Evolutionary conservation across 1,140 invertebrate genomes (phyloP).

Genomic region (Camponotus vicinus): DNA sequence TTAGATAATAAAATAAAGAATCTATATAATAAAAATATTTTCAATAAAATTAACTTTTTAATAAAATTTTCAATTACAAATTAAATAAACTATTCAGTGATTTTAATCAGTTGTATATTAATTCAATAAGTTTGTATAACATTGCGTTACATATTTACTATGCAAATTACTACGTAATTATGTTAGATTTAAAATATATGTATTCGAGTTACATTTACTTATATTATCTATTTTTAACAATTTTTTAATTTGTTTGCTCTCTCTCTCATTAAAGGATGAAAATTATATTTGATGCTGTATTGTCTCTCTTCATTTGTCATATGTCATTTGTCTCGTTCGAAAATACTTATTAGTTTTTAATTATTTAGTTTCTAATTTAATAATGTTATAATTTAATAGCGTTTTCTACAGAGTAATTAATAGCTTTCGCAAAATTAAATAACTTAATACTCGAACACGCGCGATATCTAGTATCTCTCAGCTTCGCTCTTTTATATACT

Average conservation of each 20-base stretch:
- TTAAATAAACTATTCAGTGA: not conserved
- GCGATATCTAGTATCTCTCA: not conserved
- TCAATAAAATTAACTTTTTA: not conserved
- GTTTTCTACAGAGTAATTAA: constrained; percentile 27
- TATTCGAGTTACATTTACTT: not conserved
- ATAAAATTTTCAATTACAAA: no score
- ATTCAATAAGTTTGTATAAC: not conserved
- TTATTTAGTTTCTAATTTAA: constrained; percentile 44
- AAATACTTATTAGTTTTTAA: not conserved
- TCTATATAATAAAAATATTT: not conserved
- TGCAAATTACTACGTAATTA: no score
- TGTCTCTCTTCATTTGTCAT: not conserved
- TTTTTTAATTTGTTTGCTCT: not conserved
- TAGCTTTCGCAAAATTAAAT: constrained; percentile 37
- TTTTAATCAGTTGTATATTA: not conserved
- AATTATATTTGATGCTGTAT: constrained; percentile 9
- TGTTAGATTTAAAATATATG: not conserved
- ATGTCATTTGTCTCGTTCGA: no score
- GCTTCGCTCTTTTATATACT: not conserved
- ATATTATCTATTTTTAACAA: not conserved
- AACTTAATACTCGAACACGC: constrained; percentile 23
- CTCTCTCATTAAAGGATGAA: constrained; percentile 18
- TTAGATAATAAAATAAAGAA: no score
- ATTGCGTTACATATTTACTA: not conserved
- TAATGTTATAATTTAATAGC: not conserved